Evolutionary conservation across 2,113 vertebrate genomes (phyloP).

Genomic region (Phrynosoma platyrhinos): DNA sequence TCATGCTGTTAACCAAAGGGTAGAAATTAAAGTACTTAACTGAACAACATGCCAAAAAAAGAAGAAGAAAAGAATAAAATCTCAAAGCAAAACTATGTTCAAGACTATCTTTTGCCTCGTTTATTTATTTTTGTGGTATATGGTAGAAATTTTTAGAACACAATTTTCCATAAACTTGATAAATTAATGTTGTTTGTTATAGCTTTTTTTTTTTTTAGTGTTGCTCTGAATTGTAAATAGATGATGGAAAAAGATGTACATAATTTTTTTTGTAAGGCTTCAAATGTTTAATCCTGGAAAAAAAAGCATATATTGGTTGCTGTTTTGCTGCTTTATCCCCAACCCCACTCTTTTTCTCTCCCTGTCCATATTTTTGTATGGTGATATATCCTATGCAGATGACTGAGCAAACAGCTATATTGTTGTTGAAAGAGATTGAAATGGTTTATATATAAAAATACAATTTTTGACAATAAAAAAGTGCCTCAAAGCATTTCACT

Average conservation of each 20-base stretch:
- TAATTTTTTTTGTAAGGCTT: slow-evolving; percentile 88
- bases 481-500: slow-evolving; percentile 77
- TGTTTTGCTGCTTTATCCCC: slow-evolving; percentile 82
- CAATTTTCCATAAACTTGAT: slow-evolving; percentile 83
- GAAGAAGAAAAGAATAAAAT: slow-evolving; percentile 54
- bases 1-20: slow-evolving; percentile 83
- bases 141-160: slow-evolving; percentile 76
- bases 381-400: slow-evolving; percentile 86
- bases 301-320: slow-evolving; percentile 73
- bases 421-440: slow-evolving; percentile 83
- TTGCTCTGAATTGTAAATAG: slow-evolving; percentile 87
- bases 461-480: slow-evolving; percentile 82
- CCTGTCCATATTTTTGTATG: slow-evolving; percentile 83
- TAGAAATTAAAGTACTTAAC: slow-evolving; percentile 56
- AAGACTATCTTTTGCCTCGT: slow-evolving; percentile 81
- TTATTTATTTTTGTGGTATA: slow-evolving; percentile 89
- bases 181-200: slow-evolving; percentile 87
- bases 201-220: slow-evolving; percentile 64
- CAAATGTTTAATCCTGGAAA: slow-evolving; percentile 84
- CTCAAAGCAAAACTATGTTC: slow-evolving; percentile 82
- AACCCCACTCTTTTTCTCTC: neutral
- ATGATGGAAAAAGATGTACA: slow-evolving; percentile 83
- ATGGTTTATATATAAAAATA: slow-evolving; percentile 85
- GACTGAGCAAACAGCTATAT: slow-evolving; percentile 84
- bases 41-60: slow-evolving; percentile 79